A percentile compares a stretch with the other conserved stretches of the same genome.
Conservation (phyloP, 2,888 invertebrate species). For the Amaurobius ferox region DNA sequence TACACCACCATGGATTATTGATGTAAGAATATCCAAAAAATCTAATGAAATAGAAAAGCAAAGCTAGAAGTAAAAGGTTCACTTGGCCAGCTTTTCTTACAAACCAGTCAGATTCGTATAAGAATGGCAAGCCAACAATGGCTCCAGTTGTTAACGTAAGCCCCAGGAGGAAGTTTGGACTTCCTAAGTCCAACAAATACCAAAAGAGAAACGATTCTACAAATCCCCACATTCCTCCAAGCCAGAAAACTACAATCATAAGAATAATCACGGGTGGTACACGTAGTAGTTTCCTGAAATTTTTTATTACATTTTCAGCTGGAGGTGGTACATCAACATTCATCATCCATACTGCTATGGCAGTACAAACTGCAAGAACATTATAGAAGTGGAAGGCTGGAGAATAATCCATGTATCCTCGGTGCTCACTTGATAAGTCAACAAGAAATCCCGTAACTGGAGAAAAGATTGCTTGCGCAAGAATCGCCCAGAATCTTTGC, state of each 20-base stretch:
- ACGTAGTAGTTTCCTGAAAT: slow-evolving; percentile 85
- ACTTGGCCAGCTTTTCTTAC: slow-evolving; percentile 88
- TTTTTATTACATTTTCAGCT: slow-evolving; percentile 86
- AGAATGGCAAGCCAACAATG: slow-evolving; percentile 88
- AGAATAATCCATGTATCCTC: slow-evolving; percentile 88
- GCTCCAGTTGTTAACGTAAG: slow-evolving; percentile 91
- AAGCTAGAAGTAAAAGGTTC: slow-evolving; percentile 89
- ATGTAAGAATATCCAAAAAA: slow-evolving; percentile 89
- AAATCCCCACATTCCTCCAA: slow-evolving; percentile 93
- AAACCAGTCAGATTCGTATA: slow-evolving; percentile 89
- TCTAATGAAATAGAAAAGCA: slow-evolving; percentile 89
- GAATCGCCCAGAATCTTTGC: slow-evolving; percentile 78
- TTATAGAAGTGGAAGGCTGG: slow-evolving; percentile 92
- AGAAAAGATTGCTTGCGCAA: slow-evolving; percentile 77
- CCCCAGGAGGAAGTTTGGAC: slow-evolving; percentile 88
- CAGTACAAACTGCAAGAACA: slow-evolving; percentile 84
- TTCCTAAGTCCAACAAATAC: slow-evolving; percentile 87
- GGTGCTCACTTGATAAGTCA: slow-evolving; percentile 72
- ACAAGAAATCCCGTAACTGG: slow-evolving; percentile 75
- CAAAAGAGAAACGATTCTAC: slow-evolving; percentile 92
- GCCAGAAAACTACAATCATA: slow-evolving; percentile 86
- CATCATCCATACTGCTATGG: slow-evolving; percentile 86
- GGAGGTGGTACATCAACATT: slow-evolving; percentile 86
- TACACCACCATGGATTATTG: slow-evolving; percentile 91
- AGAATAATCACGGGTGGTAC: slow-evolving; percentile 89